Base-by-base conservation (phyloP, 2,113 vertebrate genomes). In the Shinisaurus crocodilurus region DNA sequence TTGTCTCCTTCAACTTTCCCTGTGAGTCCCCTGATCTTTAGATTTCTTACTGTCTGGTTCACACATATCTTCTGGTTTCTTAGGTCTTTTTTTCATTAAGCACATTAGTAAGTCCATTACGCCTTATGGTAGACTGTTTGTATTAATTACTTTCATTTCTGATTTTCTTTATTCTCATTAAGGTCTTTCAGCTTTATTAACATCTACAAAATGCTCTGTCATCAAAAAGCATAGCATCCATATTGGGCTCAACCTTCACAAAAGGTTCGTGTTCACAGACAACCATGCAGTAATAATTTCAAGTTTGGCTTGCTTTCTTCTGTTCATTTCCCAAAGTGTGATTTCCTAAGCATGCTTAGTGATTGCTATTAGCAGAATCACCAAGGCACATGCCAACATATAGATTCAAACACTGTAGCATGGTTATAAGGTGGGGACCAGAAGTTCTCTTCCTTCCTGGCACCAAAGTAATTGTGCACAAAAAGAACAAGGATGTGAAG, bases 211-310 rank as follows among this genome's bases (percentile, higher is more conserved):
- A 60, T 16, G 57, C 57, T 60, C 12, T 60, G 57, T 60, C 57
- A 60, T 12, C 57, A 60, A 60, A 60, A 60, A 60, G 57, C 57
- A 60, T 60, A 60, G 57, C 57, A 60, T 60, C 13, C 57, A 15
- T 60, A 60, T 2, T 3, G 57, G 16, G 57, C 13, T 60, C 57
- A 12, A 15, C 57, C 10, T 60, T 15, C 57, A 60, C 12, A 12
- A 60, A 60, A 60, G 57, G 16, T 60, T 60, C 16, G 13, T 81
- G 50, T 81, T 81, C 79, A 81, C 79, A 81, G 29, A 81, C 29
- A 81, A 34, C 32, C 29, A 81, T 81, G 48, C 48, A 54, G 77
- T 80, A 54, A 81, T 81, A 81, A 81, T 81, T 81, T 81, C 79
- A 54, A 18, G 25, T 54, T 81, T 40, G 48, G 4, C 4, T 29